Evolutionary conservation across 2,797 vertebrate genomes (phyloP).

Genomic region (Mus spretus): DNA sequence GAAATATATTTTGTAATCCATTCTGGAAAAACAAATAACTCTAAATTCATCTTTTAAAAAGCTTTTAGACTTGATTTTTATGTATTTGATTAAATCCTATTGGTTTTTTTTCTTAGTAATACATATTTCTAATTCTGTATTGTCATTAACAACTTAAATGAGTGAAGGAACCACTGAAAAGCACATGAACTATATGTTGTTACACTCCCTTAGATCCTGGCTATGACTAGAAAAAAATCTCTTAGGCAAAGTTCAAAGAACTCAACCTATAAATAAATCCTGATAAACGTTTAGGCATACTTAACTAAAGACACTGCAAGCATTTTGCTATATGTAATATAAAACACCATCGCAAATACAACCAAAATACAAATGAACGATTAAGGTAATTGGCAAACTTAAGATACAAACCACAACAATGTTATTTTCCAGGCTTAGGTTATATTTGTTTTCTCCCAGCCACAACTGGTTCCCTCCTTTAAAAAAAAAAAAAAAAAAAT

Average conservation of each 20-base stretch:
- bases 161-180: neutral
- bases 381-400: slow-evolving; percentile 4
- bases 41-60: slow-evolving; percentile 76
- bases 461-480: neutral
- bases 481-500: neutral
- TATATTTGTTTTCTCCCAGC: neutral
- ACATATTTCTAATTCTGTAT: slow-evolving; percentile 59
- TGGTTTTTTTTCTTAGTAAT: slow-evolving; percentile 62
- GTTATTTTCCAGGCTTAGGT: neutral
- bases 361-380: slow-evolving; percentile 21
- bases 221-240: slow-evolving; percentile 24
- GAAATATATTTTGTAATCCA: slow-evolving; percentile 50
- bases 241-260: neutral
- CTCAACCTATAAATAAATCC: neutral
- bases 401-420: neutral
- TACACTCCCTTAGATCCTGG: neutral
- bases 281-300: neutral
- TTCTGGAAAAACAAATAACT: slow-evolving; percentile 76
- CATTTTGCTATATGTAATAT: neutral
- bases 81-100: slow-evolving; percentile 63
- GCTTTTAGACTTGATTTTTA: slow-evolving; percentile 74
- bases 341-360: neutral
- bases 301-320: neutral
- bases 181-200: neutral
- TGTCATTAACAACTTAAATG: slow-evolving; percentile 56